Conservation (phyloP, 1,140 invertebrate genomes). For the Holotrichia oblita region DNA sequence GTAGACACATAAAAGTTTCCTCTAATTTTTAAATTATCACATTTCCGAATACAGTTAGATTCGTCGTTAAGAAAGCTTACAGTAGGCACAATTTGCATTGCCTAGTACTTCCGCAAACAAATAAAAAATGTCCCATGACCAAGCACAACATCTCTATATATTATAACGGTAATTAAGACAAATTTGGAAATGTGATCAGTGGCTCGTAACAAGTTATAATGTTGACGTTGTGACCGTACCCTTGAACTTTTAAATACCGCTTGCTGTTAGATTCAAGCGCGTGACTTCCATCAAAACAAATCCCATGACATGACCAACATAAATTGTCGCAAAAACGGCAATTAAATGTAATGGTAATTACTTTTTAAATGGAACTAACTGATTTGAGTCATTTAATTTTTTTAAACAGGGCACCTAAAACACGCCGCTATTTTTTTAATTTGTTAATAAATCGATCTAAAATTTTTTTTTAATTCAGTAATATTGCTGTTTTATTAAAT, state of each 20-base stretch:
- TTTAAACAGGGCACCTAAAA: not conserved
- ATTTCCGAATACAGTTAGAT: no score
- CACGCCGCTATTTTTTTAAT: no score
- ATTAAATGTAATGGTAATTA: not conserved
- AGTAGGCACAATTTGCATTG: not conserved
- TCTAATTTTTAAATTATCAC: no score
- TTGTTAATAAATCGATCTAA: no score
- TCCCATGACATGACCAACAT: constrained; percentile 1
- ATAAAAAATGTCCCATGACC: not conserved
- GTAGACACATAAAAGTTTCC: no score
- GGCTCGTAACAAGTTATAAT: constrained; percentile 24
- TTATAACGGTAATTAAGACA: constrained; percentile 13
- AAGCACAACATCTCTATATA: not conserved
- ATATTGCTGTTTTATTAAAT: no score
- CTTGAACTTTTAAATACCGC: constrained; percentile 27
- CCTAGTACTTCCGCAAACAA: not conserved
- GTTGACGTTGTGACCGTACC: constrained; percentile 10
- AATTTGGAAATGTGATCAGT: constrained; percentile 21
- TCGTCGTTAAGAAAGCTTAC: no score
- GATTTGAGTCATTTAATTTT: not conserved
- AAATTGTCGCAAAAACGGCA: not conserved
- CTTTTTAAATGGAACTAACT: not conserved
- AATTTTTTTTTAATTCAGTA: no score
- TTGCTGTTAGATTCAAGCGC: not conserved
- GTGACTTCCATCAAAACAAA: constrained; percentile 13